phyloP scores from a whole-genome alignment of 2,797 vertebrate genomes.

The Potorous gilbertii region DNA sequence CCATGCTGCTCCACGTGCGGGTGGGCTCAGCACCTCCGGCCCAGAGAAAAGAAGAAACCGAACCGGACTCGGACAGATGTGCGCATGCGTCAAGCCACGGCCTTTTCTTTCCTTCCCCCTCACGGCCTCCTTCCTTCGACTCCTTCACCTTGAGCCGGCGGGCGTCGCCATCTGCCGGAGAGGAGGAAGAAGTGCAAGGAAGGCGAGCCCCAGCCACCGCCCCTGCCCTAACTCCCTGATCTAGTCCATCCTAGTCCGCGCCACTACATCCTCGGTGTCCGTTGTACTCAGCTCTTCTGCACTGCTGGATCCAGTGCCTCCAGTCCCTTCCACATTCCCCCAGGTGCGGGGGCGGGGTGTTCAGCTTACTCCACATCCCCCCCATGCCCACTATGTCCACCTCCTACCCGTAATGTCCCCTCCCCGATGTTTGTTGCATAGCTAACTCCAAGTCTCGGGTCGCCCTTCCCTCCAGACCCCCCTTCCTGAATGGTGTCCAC shows the following conservation, averaged over 20 bases:
- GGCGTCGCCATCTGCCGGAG: constrained; percentile 44
- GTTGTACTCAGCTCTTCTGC: constrained; percentile 8
- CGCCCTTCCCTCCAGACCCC: neutral
- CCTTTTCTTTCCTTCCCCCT: neutral
- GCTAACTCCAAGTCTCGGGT: neutral
- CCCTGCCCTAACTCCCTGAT: neutral
- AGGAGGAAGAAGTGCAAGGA: constrained; percentile 55
- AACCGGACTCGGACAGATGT: fast-evolving
- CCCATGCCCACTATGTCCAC: neutral
- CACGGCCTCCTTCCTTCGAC: neutral
- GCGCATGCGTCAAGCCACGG: constrained; percentile 66
- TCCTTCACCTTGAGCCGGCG: neutral
- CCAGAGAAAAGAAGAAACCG: neutral
- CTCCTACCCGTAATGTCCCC: constrained; percentile 8
- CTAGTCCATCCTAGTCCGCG: neutral
- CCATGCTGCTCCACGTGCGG: constrained; percentile 71
- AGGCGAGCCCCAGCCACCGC: constrained; percentile 65
- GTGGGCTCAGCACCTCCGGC: neutral
- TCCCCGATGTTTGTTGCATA: neutral
- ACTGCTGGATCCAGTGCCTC: neutral
- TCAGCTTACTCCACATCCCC: neutral
- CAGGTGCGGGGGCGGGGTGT: neutral
- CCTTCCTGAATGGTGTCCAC: neutral
- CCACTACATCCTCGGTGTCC: neutral
- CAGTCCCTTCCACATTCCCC: neutral